A percentile compares a stretch with the other conserved stretches of the same genome.
Conservation (phyloP, 2,888 invertebrate species). For the Byasa hedistus region DNA sequence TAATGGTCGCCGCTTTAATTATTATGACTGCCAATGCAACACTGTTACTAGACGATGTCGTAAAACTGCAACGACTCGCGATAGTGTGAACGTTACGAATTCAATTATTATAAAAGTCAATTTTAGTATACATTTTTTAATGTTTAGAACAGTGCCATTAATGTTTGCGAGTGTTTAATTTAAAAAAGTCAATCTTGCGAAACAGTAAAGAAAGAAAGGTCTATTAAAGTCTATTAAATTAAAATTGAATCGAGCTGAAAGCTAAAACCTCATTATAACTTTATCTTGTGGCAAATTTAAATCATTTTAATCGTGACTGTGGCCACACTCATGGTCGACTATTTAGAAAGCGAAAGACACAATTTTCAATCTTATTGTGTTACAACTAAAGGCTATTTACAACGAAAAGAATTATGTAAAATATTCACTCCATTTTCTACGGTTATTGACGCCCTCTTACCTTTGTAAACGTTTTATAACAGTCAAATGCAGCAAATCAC, state of each 20-base stretch:
- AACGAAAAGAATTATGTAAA: conserved; percentile 47
- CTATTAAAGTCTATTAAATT: conserved; percentile 39
- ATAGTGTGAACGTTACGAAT: not conserved
- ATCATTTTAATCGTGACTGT: conserved; percentile 59
- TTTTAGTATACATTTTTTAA: not conserved
- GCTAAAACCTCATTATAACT: conserved; percentile 42
- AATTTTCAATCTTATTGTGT: conserved; percentile 58
- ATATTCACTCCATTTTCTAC: conserved; percentile 34
- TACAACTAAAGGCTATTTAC: conserved; percentile 48
- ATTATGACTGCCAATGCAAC: conserved; percentile 20
- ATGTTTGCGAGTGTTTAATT: not conserved
- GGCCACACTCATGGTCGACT: conserved; percentile 72
- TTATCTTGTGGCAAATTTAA: conserved; percentile 54
- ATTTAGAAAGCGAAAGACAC: conserved; percentile 74
- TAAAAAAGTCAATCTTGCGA: not conserved
- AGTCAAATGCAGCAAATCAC: conserved; percentile 60
- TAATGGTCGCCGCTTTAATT: conserved; percentile 20
- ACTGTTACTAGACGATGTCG: conserved; percentile 16
- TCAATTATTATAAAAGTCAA: not conserved
- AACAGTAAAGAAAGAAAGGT: not conserved
- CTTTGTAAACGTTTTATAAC: conserved; percentile 54
- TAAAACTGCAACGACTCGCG: conserved; percentile 23
- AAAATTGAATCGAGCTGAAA: conserved; percentile 30
- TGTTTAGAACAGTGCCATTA: not conserved
- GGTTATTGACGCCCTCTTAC: conserved; percentile 43